phyloP scores from a whole-genome alignment of 2,888 invertebrate species.

The Zygogramma bicolorata region DNA sequence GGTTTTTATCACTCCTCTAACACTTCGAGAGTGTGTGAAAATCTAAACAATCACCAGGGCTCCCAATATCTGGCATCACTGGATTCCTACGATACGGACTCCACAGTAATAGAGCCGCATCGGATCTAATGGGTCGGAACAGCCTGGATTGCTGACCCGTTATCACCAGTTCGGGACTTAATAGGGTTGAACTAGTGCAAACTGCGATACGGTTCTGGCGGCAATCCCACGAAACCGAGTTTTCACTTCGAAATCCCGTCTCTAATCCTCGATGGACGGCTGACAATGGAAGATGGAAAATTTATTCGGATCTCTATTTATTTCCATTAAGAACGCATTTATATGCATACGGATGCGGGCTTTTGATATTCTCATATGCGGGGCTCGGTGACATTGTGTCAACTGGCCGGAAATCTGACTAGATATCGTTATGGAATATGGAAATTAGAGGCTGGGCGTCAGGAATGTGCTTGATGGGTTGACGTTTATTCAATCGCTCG shows the following conservation, averaged over 20 bases:
- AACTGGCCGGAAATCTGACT: not conserved
- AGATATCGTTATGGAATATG: not conserved
- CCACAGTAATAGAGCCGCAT: conserved; percentile 56
- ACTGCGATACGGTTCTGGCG: conserved; percentile 57
- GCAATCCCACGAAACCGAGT: conserved; percentile 58
- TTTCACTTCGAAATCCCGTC: conserved; percentile 58
- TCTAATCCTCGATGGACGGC: conserved; percentile 52
- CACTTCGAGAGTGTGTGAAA: not conserved
- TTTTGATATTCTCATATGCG: not conserved
- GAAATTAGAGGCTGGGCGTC: no score
- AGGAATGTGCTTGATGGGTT: no score
- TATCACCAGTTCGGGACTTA: conserved; percentile 60
- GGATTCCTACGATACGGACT: conserved; percentile 25
- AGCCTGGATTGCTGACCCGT: conserved; percentile 63
- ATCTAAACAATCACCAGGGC: not conserved
- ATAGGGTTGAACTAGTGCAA: conserved; percentile 61
- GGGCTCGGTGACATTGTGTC: not conserved
- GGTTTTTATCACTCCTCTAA: not conserved
- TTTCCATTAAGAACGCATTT: conserved; percentile 50
- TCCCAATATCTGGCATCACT: conserved; percentile 12
- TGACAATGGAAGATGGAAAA: conserved; percentile 44
- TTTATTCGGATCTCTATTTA: conserved; percentile 49
- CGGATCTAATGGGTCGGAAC: conserved; percentile 61
- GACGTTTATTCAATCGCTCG: no score
- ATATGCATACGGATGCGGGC: conserved; percentile 38